Evolutionary conservation across 1,140 invertebrate genomes (phyloP).

Genomic region (Globodera ellingtonae): DNA sequence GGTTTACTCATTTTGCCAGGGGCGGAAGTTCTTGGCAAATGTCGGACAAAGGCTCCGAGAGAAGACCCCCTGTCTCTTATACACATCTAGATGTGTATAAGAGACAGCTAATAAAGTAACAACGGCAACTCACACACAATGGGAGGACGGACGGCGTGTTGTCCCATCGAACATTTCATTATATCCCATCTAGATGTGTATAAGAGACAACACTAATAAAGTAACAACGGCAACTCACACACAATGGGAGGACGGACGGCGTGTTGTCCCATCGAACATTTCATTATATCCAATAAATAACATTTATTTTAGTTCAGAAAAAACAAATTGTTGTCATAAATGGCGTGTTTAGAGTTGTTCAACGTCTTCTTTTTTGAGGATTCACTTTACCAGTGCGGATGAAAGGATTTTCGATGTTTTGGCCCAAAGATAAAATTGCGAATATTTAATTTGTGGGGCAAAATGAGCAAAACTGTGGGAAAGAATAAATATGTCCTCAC

Average conservation of each 20-base stretch:
- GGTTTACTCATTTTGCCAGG: background rate
- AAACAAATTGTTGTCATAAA: no score
- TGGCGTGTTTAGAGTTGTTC: background rate
- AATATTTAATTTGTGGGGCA: background rate
- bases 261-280: background rate
- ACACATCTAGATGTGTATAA: no score
- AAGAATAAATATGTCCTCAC: background rate
- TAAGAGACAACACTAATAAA: background rate
- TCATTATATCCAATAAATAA: no score
- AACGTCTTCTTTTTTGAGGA: background rate
- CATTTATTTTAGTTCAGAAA: no score
- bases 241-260: background rate
- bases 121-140: background rate
- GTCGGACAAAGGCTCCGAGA: background rate
- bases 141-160: background rate
- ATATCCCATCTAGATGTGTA: no score
- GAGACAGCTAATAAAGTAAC: background rate
- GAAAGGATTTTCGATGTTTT: background rate
- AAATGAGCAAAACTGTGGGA: slow-evolving; percentile 1
- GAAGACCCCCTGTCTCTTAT: no score
- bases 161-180: no score
- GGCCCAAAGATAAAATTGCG: no score
- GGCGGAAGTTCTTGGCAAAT: background rate
- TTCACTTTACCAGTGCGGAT: background rate
- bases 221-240: background rate